Evolutionary conservation across 2,797 vertebrate species (phyloP).

Genomic region (Chaetophractus vellerosus): DNA sequence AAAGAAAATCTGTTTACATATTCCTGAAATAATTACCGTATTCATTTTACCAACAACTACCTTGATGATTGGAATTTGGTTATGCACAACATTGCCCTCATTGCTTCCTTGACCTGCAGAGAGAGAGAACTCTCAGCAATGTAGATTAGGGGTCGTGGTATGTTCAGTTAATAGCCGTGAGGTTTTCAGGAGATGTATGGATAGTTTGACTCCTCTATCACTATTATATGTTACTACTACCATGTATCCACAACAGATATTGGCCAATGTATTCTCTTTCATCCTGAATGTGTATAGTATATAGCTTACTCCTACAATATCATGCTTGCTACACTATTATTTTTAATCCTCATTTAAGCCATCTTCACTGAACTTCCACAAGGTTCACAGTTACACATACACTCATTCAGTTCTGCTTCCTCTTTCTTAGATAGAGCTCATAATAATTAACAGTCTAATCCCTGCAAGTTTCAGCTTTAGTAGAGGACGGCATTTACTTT

Average conservation of each 20-base stretch:
- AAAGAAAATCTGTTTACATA: neutral
- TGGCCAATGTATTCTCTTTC: too few relatives aligned
- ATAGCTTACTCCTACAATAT: neutral
- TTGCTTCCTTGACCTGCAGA: neutral
- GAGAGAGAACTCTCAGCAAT: neutral
- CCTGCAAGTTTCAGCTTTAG: neutral
- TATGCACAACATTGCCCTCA: neutral
- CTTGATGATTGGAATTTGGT: neutral
- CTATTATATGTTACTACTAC: neutral
- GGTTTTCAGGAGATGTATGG: neutral
- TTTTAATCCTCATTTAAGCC: neutral
- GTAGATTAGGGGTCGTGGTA: neutral
- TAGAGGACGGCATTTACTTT: neutral
- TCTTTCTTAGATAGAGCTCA: neutral
- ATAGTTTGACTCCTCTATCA: neutral
- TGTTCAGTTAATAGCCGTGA: neutral
- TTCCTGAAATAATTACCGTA: neutral
- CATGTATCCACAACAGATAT: neutral
- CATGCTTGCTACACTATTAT: neutral
- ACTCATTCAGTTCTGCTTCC: neutral
- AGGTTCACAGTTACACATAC: neutral
- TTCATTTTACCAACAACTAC: neutral
- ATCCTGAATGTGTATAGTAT: neutral
- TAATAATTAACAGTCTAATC: neutral
- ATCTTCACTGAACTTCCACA: neutral